A percentile compares a stretch with the other conserved stretches of the same genome.
Conservation (phyloP, 2,888 invertebrate species). For the Dryobotodes eremita region DNA sequence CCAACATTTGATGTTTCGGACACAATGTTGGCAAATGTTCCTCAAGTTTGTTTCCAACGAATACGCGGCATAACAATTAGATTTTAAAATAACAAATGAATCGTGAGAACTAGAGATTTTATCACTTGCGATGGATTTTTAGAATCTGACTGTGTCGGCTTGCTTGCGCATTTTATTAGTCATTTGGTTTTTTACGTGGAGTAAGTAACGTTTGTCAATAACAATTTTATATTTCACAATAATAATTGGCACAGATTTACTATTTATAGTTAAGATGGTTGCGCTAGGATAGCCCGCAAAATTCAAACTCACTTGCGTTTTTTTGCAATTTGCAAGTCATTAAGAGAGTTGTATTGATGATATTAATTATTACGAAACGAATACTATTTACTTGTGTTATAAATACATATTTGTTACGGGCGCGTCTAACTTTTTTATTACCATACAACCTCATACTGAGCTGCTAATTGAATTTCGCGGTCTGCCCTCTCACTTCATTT, state of each 20-base stretch:
- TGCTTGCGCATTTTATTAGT: slow-evolving; percentile 29
- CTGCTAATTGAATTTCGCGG: neutral
- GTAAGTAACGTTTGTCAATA: neutral
- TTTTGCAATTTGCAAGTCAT: neutral
- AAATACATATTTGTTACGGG: neutral
- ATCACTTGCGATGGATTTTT: slow-evolving; percentile 20
- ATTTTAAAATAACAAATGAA: slow-evolving; percentile 28
- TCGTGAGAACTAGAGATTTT: slow-evolving; percentile 21
- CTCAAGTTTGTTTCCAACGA: neutral
- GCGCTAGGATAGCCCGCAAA: neutral
- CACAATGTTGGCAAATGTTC: neutral
- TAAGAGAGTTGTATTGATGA: neutral
- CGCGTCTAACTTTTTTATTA: neutral
- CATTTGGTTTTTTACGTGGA: slow-evolving; percentile 39
- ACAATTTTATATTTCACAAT: neutral
- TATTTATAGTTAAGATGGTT: neutral
- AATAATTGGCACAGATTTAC: neutral
- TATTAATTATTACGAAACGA: neutral
- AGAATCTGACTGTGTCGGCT: slow-evolving; percentile 11
- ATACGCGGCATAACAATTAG: slow-evolving; percentile 4
- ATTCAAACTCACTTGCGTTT: neutral
- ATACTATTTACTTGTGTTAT: neutral
- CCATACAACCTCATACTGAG: neutral
- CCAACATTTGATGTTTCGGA: neutral
- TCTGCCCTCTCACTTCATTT: neutral